Evolutionary conservation across 2,797 vertebrate genomes (phyloP).

Genomic region (Rhinichthys osculus): DNA sequence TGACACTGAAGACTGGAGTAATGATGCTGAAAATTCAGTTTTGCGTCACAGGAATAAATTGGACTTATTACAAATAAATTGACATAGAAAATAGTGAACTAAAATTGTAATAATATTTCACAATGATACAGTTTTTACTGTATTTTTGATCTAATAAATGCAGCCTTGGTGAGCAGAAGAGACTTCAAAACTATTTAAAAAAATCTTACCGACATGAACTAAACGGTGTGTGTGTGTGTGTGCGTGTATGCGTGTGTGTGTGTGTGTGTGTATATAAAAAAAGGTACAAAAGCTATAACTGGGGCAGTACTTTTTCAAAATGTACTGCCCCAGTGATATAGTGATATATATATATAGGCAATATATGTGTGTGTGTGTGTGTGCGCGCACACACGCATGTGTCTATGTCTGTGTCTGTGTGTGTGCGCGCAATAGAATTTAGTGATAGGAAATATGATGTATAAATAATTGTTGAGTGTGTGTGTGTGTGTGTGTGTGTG

Average conservation of each 20-base stretch:
- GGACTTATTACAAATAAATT: not conserved
- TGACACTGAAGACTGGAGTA: not conserved
- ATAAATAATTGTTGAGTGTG: no score
- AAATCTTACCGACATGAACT: not conserved
- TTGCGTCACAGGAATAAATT: not conserved
- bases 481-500: no score
- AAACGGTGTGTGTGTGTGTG: not conserved
- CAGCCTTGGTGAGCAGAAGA: not conserved
- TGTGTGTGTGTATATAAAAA: no score
- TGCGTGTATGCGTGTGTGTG: not conserved
- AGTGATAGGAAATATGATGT: no score
- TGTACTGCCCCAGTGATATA: no score
- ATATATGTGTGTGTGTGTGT: no score
- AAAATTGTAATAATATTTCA: not conserved
- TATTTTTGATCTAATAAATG: not conserved
- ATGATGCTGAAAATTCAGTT: not conserved
- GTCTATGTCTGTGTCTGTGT: no score
- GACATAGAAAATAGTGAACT: not conserved
- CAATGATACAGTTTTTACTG: not conserved
- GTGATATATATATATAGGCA: no score
- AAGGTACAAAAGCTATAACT: no score
- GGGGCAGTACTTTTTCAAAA: no score
- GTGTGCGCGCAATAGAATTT: no score
- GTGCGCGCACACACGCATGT: no score
- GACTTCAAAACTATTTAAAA: not conserved